phyloP scores from a whole-genome alignment of 1,140 invertebrate genomes.

The Armadillidium nasatum region DNA sequence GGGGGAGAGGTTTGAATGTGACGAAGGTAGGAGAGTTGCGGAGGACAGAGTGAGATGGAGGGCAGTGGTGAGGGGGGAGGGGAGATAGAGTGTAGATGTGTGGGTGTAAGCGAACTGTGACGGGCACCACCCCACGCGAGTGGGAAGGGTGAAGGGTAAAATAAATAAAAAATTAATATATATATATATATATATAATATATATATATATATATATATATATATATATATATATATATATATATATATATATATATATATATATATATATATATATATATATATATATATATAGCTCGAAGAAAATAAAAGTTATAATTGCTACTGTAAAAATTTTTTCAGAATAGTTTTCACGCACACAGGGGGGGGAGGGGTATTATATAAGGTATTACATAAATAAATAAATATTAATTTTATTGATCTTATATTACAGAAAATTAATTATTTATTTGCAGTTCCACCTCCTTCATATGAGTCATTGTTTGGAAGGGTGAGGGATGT shows the following conservation, averaged over 20 bases:
- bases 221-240: too few relatives aligned
- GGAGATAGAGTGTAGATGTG: too few relatives aligned
- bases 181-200: too few relatives aligned
- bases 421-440: neutral
- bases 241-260: too few relatives aligned
- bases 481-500: slow-evolving; percentile 63
- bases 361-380: neutral
- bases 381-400: neutral
- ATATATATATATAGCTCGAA: neutral
- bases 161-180: too few relatives aligned
- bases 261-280: neutral
- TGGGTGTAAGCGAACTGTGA: too few relatives aligned
- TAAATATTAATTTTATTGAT: neutral
- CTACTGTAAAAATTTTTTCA: neutral
- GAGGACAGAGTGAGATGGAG: too few relatives aligned
- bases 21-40: too few relatives aligned
- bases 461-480: slow-evolving; percentile 64
- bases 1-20: too few relatives aligned
- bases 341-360: neutral
- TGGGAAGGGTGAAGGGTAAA: too few relatives aligned
- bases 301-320: neutral
- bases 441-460: slow-evolving; percentile 54
- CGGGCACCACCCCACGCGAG: too few relatives aligned
- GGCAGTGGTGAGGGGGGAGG: neutral
- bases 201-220: too few relatives aligned